Base-by-base conservation (phyloP, 2,888 invertebrate genomes). In the Laspeyria flexula region DNA sequence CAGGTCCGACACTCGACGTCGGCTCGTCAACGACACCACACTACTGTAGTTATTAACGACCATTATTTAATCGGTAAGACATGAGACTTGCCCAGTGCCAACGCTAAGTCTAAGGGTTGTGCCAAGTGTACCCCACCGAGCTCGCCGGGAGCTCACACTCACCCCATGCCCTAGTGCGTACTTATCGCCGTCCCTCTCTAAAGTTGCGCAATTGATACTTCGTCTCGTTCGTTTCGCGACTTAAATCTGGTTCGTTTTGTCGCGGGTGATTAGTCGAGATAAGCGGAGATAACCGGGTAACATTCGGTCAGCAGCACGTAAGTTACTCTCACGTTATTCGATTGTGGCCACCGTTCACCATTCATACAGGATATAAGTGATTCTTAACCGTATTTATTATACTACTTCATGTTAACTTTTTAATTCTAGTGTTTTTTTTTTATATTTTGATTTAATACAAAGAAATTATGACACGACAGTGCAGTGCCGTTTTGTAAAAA, bases 1-100 rank as follows among this genome's bases (percentile, higher is more conserved):
- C 90, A 65, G 90, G 88, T 85, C 89, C 91, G 89, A 91, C 91
- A 92, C 91, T 92, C 92, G 88, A 92, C 92, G 92, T 92, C 92
- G 91, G 92, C 91, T 92, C 91, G 89, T 91, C 90, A 82, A 85
- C 88, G 85, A 88, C 80, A 84, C 83, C 81, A 90, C 85, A 90
- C 89, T 77, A 79, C 81, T 74, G 73, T 83, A 80, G 83, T 82
- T 82, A 82, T 78, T 81, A 81, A 84, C 90, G 89, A 90, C 86
- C 86, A 86, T 79, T 86, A 85, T 85, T 78, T 81, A 76, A 88
- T 82, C 90, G 91, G 92, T 92, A 92, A 92, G 90, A 85, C 72
- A 76, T 69, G n/a, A n/a, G n/a, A n/a, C n/a, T n/a, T 75, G 65
- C 68, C 76, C 75, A 85, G 88, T 86, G 88, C 56, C 59, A 68